Percentiles rank a stretch among this genome's conserved stretches.
Conservation (phyloP, 2,888 invertebrate genomes). For the Nomada ruficornis region DNA sequence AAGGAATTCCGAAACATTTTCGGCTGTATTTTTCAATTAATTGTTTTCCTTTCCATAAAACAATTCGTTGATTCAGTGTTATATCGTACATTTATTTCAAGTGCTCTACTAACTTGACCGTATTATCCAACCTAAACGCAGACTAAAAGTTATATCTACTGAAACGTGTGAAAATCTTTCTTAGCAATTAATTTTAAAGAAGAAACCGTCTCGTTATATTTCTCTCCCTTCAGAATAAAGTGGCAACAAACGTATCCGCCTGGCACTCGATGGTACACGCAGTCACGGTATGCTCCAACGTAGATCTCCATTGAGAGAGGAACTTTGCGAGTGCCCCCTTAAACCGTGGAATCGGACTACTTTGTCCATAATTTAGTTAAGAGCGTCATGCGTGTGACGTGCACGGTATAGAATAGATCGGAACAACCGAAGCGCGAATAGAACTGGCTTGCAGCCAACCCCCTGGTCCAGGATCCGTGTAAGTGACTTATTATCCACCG, state of each 20-base stretch:
- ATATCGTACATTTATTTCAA: no score
- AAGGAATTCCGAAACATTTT: no score
- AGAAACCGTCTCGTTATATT: no score
- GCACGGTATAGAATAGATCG: slow-evolving; percentile 83
- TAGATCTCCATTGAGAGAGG: slow-evolving; percentile 45
- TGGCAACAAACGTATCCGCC: not conserved
- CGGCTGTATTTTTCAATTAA: no score
- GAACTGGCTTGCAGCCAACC: slow-evolving; percentile 83
- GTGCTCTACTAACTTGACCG: no score
- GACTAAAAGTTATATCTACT: no score
- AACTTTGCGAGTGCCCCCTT: slow-evolving; percentile 79
- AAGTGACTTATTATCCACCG: slow-evolving; percentile 84
- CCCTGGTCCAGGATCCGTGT: slow-evolving; percentile 82
- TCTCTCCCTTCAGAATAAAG: no score
- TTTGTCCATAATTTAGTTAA: slow-evolving; percentile 84
- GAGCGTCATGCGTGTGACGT: slow-evolving; percentile 84
- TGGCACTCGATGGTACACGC: not conserved
- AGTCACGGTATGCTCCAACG: slow-evolving; percentile 1
- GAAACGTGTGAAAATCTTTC: no score
- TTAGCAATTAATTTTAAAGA: no score
- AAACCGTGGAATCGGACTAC: slow-evolving; percentile 81
- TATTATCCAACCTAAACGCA: no score
- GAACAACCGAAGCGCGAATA: slow-evolving; percentile 84
- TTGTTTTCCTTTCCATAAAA: no score
- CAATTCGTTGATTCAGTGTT: no score